Percentiles rank a stretch among this genome's conserved stretches.
Conservation (phyloP, 2,888 invertebrate species). For the Ophion obscuratus region DNA sequence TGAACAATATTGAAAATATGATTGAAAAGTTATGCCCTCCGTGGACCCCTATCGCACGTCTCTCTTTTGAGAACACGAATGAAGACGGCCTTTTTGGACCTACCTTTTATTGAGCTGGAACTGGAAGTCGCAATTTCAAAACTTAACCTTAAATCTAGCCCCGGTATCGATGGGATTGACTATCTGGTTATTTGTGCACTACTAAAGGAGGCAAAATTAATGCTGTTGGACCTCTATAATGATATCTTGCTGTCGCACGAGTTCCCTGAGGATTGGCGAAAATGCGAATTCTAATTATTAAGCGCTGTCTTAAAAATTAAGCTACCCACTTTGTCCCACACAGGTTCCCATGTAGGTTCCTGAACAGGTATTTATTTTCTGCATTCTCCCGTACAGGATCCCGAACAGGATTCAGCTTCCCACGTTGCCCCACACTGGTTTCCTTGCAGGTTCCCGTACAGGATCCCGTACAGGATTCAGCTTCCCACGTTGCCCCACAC, state of each 20-base stretch:
- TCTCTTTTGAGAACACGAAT: conserved; percentile 11
- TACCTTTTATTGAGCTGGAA: conserved; percentile 23
- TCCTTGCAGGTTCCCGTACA: too few relatives aligned
- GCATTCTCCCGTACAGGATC: too few relatives aligned
- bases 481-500: too few relatives aligned
- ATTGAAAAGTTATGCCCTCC: conserved; percentile 30
- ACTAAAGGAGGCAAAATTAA: not conserved
- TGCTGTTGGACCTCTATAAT: conserved; percentile 40
- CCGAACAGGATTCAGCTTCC: too few relatives aligned
- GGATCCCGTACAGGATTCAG: too few relatives aligned
- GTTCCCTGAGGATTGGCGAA: conserved; percentile 39
- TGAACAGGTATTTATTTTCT: too few relatives aligned
- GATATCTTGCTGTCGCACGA: conserved; percentile 10
- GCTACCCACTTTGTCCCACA: too few relatives aligned
- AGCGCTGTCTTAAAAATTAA: too few relatives aligned
- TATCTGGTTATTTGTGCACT: conserved; percentile 41
- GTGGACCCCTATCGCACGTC: not conserved
- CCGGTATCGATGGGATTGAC: conserved; percentile 53
- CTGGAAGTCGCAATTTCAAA: conserved; percentile 44
- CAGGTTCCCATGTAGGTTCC: too few relatives aligned
- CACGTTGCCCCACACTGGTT: too few relatives aligned
- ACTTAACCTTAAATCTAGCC: conserved; percentile 43
- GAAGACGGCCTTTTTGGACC: conserved; percentile 29
- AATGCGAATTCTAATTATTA: conserved; percentile 28
- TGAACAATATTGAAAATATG: not conserved